Percentiles rank a stretch among this genome's conserved stretches.
phyloP scores from a whole-genome alignment of 2,113 vertebrate species.

The Onychostoma macrolepis region DNA sequence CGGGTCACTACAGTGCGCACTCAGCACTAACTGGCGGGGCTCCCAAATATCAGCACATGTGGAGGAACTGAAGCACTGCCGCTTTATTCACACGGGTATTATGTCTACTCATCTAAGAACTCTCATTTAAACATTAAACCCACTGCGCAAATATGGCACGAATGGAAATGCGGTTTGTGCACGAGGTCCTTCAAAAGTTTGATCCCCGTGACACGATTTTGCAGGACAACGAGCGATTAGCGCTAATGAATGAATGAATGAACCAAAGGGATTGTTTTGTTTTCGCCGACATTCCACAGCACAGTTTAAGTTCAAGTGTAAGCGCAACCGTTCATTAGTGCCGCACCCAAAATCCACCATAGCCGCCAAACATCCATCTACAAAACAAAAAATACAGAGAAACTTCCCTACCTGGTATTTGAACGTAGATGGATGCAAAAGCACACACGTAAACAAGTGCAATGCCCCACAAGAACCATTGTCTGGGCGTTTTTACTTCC shows the following conservation, averaged over 20 bases:
- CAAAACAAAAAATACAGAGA: neutral
- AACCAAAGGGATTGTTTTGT: neutral
- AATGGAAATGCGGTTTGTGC: neutral
- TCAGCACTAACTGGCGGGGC: constrained; percentile 46
- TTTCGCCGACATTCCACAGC: neutral
- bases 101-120: neutral
- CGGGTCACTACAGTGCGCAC: constrained; percentile 43
- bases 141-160: neutral
- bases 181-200: constrained; percentile 15
- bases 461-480: constrained; percentile 77
- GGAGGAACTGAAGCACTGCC: neutral
- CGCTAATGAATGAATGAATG: neutral
- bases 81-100: neutral
- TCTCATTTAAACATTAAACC: neutral
- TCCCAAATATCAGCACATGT: constrained; percentile 34
- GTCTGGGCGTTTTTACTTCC: constrained; percentile 53
- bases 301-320: neutral
- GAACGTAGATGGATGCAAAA: constrained; percentile 81
- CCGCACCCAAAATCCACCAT: constrained; percentile 47
- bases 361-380: neutral
- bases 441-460: constrained; percentile 76
- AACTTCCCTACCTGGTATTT: constrained; percentile 77
- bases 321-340: neutral
- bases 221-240: neutral
- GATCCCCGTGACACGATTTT: neutral